Base-by-base conservation (phyloP, 2,888 invertebrate genomes). In the Torymus aiolomorphi region DNA sequence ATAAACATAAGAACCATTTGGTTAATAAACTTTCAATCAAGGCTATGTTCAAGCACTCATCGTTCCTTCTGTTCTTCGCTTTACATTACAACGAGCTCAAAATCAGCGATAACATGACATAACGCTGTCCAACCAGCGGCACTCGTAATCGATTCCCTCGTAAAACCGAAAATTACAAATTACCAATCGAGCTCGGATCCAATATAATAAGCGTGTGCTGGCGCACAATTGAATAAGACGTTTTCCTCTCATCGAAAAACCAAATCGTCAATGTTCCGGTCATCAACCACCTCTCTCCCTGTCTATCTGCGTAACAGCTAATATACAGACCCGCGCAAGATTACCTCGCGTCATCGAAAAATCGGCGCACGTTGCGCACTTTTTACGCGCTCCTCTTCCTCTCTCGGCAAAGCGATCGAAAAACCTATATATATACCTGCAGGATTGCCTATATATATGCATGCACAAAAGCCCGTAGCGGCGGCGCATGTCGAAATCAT, bases 401-500 rank as follows among this genome's bases (percentile, higher is more conserved):
- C 57, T 49, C 8, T 16, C 18, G 20, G 20, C 20, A 20, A 20
- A 20, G 20, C 20, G 20, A 14, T 18, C 10, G 12, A 54, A 65
- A 49, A 24, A 18, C 57, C 20, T 2, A 42, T 8, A 31, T 31
- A 0, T 5, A 31, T 42, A 42, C 8, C 4, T 10, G 8, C 8
- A 1, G 5, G 8, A 8, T 3, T 31, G 8, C 8, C 1, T 42
- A 42, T 42, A 1, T 8, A 42, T 42, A 42, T 42, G 8, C 42
- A 42, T 42, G 1, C 42, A 42, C 42, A 42, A 42, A 42, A 11
- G 62, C 14, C 72, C 2, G 51, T n/a, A 20, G 16, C 49, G 13
- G 54, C 18, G 4, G 49, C 16, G 52, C 52, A 71, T 72, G 71
- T 71, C 71, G 75, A 76, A 75, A 76, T 75, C 71, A 76, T 80